Base-by-base conservation (phyloP, 2,888 invertebrate species). In the Drosophila bunnanda region DNA sequence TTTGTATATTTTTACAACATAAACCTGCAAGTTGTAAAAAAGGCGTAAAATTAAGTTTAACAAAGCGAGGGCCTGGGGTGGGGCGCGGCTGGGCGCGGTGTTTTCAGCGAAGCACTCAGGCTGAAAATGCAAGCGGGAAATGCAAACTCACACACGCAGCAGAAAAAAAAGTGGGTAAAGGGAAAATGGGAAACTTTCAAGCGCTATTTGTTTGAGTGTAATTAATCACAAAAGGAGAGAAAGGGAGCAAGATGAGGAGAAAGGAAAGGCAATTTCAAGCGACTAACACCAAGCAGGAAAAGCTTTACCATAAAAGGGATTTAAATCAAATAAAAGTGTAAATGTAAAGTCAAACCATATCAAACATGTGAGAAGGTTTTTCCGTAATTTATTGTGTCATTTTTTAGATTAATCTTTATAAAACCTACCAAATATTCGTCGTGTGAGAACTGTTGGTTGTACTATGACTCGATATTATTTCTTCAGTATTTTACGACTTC, bases 11-110 rank as follows among this genome's bases (percentile, higher is more conserved):
- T 80, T 72, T 75, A 73, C 80, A 78, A 77, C 82, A 84, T 76
- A 87, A 84, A 84, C 73, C 82, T 84, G 82, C 80, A 87, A 87
- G 84, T 84, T 84, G 87, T 86, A 84, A 84, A 84, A 84, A 84
- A 76, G 87, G 87, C 84, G 87, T 84, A 87, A 87, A 85, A 87
- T 87, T 82, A 82, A 87, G 82, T 84, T 86, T 83, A 83, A 84
- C 87, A 84, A 84, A 86, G 82, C 75, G 73, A 58, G 64, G 58
- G 22, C 50, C 15, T 52, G 48, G 43, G 46, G 39, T 28, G 32
- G 8, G 36, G 55, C 25, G 46, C 4, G 56, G 41, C 13, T 9
- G 39, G 41, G 46, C 34, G 48, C 20, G 50, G 58, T 39, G 75
- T 74, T 77, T 84, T 55, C 66, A 65, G 54, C 68, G 72, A 58